Conservation (phyloP, 2,888 invertebrate genomes). For the Uropetala carovei region DNA sequence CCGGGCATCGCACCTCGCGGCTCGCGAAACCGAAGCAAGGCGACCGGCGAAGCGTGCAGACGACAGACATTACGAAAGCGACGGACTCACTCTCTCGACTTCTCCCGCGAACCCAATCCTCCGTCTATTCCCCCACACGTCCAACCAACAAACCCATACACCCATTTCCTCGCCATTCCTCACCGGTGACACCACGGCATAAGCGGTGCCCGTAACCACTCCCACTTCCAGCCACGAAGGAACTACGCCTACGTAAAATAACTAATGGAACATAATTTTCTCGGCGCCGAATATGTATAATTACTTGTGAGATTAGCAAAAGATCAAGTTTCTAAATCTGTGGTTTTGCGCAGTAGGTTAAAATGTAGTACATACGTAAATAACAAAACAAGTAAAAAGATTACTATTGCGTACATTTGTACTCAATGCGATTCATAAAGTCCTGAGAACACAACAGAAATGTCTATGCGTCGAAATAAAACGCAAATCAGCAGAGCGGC, state of each 20-base stretch:
- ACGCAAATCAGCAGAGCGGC: no score
- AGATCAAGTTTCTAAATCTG: no score
- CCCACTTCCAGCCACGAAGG: background rate
- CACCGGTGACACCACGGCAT: background rate
- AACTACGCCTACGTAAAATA: background rate
- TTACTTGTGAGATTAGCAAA: no score
- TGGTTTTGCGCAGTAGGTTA: no score
- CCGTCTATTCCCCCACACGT: background rate
- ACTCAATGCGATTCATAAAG: no score
- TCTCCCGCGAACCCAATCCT: background rate
- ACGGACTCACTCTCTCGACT: background rate
- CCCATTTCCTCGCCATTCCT: background rate
- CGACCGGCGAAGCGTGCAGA: background rate
- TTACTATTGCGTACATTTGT: no score
- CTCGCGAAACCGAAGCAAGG: background rate
- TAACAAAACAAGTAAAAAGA: no score
- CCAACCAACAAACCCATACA: background rate
- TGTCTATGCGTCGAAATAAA: no score
- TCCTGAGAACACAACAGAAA: no score
- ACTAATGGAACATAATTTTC: no score
- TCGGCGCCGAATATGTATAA: no score
- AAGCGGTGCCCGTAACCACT: background rate
- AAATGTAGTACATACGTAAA: no score
- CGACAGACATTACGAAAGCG: background rate
- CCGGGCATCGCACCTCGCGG: background rate